These are phyloP conservation scores for Semnornis frantzii DNA, from an alignment of 2,113 vertebrate genomes.

Conservation along the genomic window DNA sequence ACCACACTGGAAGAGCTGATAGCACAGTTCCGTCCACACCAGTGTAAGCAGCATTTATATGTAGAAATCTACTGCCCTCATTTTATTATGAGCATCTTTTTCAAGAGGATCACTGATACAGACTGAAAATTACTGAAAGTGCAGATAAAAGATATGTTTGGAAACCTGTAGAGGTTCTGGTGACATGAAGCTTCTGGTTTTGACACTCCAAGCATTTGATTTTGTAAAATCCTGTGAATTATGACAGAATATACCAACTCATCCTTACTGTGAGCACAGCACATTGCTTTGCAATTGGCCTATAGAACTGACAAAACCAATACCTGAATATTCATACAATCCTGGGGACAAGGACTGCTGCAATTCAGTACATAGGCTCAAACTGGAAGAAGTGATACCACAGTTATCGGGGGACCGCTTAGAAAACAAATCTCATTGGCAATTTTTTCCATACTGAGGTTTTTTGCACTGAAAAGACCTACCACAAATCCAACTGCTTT, in stretches of 20 bases:
- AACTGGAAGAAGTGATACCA: constrained; percentile 1
- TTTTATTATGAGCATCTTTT: not conserved
- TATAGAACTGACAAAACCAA: not conserved
- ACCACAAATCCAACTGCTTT: not conserved
- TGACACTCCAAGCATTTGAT: not conserved
- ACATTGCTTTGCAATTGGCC: not conserved
- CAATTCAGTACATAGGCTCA: not conserved
- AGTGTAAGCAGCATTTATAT: constrained; percentile 53
- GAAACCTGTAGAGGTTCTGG: constrained; percentile 24
- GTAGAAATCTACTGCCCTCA: constrained; percentile 38
- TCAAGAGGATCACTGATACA: not conserved
- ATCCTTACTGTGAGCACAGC: not conserved
- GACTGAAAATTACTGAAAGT: constrained; percentile 13
- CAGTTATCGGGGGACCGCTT: constrained; percentile 13
- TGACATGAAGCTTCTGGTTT: constrained; percentile 3
- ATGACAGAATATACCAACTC: not conserved
- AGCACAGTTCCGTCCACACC: constrained; percentile 23
- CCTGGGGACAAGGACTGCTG: not conserved
- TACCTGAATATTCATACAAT: not conserved
- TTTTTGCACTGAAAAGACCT: not conserved
- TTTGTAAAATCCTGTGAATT: not conserved
- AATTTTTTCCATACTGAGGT: constrained; percentile 16
- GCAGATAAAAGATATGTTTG: not conserved
- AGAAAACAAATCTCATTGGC: not conserved
- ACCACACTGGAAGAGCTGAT: constrained; percentile 28